Evolutionary conservation across 2,797 vertebrate genomes (phyloP), one percentile per base, ranked within the genome.

Genomic region (Enteromius paludinosus): DNA sequence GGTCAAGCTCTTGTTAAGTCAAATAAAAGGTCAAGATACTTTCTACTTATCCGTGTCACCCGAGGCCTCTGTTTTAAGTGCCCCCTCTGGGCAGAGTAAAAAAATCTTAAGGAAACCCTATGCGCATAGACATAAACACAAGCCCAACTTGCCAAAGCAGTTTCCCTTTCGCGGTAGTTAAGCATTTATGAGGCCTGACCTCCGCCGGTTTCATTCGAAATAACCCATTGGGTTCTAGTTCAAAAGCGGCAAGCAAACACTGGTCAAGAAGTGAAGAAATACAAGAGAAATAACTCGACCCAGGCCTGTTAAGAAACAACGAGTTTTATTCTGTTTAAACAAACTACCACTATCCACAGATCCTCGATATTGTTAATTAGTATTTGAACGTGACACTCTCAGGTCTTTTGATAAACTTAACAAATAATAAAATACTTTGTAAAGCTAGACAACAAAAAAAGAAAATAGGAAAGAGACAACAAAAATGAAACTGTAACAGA

Each of bases 1-100:
- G 88, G 89, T 88, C 89, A 90, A 85, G 83, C 83, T 85, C 89
- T 89, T 88, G 89, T 87, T 89, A 84, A 85, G 89, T 87, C 85
- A 89, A 86, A 87, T 86, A 85, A 86, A 88, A 87, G 88, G 89
- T 87, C 87, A 90, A 88, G 84, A 84, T 85, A 87, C 87, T 89
- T 86, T 89, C 84, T 88, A 86, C 85, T 89, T 88, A 87, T 85
- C 78, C 80, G 49, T 88, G 87, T 88, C 88, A 89, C 87, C 87
- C 80, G 80, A 87, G 88, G 86, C 80, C 84, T 85, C 79, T 71
- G 85, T 74, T 85, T 85, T 88, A 87, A 87, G 87, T 85, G 83
- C 84, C 84, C 85, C 85, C 84, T 85, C 83, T 85, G 83, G 84
- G 84, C 72, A 78, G 61, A 73, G 87, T 86, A 84, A 85, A 89